Percentiles rank a stretch among this genome's conserved stretches.
Conservation (phyloP, 2,797 vertebrate species). For the Neosilurus mollespiculum region DNA sequence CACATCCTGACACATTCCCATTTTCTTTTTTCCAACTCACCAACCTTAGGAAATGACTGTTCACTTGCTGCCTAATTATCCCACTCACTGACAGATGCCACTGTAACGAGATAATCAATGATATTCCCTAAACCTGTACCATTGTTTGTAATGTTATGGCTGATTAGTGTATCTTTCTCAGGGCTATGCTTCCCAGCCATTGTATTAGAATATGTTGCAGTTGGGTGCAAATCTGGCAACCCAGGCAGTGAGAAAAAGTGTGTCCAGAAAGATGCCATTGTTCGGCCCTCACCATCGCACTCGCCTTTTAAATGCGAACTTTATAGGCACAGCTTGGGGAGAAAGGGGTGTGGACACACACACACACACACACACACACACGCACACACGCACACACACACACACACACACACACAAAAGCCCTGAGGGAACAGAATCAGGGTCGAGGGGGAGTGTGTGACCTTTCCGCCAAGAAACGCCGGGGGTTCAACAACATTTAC, state of each 20-base stretch:
- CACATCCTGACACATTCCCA: no score
- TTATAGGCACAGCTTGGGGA: constrained; percentile 79
- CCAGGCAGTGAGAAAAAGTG: constrained; percentile 79
- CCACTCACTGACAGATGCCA: no score
- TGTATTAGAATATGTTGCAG: constrained; percentile 21
- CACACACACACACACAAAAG: constrained; percentile 61
- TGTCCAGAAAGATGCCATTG: constrained; percentile 82
- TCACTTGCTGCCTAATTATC: no score
- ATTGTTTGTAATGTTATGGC: no score
- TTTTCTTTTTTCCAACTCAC: no score
- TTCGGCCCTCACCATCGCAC: constrained; percentile 69
- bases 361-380: constrained; percentile 22
- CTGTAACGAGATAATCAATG: no score
- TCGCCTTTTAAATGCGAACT: constrained; percentile 85
- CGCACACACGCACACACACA: constrained; percentile 21
- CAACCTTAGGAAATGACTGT: no score
- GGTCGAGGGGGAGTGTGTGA: constrained; percentile 86
- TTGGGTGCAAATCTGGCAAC: constrained; percentile 34
- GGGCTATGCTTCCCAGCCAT: neutral
- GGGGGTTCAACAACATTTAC: constrained; percentile 82
- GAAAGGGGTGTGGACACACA: constrained; percentile 55
- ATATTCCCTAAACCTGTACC: no score
- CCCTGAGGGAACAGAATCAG: constrained; percentile 76
- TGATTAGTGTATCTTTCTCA: neutral
- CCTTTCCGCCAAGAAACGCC: constrained; percentile 76